phyloP scores from a whole-genome alignment of 2,888 invertebrate species.

The Aromia moschata region DNA sequence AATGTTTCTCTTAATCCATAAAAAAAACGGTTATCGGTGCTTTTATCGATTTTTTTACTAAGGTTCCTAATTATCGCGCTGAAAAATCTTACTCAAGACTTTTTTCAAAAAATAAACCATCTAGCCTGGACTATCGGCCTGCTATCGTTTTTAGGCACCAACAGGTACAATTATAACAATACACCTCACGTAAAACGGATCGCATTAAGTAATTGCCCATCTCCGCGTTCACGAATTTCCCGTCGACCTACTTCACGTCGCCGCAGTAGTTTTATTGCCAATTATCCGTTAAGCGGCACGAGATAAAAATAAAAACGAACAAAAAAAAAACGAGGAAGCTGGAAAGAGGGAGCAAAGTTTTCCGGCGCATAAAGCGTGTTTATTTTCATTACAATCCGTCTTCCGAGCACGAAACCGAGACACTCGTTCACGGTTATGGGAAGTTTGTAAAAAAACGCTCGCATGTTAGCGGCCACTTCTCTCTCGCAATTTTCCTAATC shows the following conservation, averaged over 20 bases:
- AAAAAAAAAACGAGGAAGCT: no score
- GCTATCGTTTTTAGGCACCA: no score
- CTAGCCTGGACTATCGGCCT: no score
- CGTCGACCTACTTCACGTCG: slow-evolving; percentile 5
- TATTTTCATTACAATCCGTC: slow-evolving; percentile 23
- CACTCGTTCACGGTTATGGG: slow-evolving; percentile 26
- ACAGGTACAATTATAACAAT: no score
- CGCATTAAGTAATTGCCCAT: neutral
- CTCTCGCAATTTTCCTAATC: slow-evolving; percentile 40
- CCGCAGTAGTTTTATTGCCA: slow-evolving; percentile 18
- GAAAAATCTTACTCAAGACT: no score
- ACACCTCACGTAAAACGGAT: no score
- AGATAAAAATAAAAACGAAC: slow-evolving; percentile 17
- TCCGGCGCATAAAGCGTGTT: slow-evolving; percentile 20
- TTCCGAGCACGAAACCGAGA: slow-evolving; percentile 18
- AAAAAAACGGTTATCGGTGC: no score
- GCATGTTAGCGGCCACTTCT: slow-evolving; percentile 23
- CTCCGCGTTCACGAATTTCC: neutral
- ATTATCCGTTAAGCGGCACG: slow-evolving; percentile 20
- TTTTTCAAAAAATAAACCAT: no score
- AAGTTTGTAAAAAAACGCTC: slow-evolving; percentile 22
- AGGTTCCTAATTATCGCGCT: no score
- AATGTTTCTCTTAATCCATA: no score
- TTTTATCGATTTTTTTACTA: no score
- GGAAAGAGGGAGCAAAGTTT: slow-evolving; percentile 19